These are phyloP conservation scores for Kradibia gibbosae DNA, from an alignment of 1,140 invertebrate genomes.

Conservation along the genomic window DNA sequence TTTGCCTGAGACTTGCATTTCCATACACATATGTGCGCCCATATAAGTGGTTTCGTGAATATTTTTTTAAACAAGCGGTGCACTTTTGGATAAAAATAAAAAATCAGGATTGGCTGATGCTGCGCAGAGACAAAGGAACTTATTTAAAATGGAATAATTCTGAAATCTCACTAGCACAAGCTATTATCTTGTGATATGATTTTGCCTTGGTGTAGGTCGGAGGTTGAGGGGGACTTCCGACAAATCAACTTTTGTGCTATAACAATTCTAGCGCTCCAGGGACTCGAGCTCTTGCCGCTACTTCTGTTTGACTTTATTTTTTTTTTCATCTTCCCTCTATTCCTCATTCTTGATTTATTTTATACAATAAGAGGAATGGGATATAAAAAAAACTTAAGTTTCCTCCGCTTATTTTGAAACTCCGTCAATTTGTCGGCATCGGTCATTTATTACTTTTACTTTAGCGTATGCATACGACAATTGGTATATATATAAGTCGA, in stretches of 20 bases:
- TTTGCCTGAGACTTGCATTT: too few relatives aligned
- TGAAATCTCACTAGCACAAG: background rate
- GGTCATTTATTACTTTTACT: slow-evolving; percentile 14
- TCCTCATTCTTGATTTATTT: background rate
- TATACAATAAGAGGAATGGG: background rate
- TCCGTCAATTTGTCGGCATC: slow-evolving; percentile 28
- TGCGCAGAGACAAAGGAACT: slow-evolving; percentile 4
- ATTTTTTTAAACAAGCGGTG: background rate
- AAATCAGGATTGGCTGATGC: background rate
- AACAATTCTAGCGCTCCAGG: slow-evolving; percentile 12
- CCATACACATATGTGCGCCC: background rate
- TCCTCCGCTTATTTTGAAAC: slow-evolving; percentile 29
- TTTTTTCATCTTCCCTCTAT: slow-evolving; percentile 18
- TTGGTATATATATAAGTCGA: slow-evolving; percentile 2
- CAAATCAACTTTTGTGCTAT: slow-evolving; percentile 20
- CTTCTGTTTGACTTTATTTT: slow-evolving; percentile 15
- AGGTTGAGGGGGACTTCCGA: background rate
- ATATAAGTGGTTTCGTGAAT: too few relatives aligned
- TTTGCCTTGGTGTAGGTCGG: background rate
- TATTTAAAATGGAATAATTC: slow-evolving; percentile 21
- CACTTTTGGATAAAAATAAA: slow-evolving; percentile 25
- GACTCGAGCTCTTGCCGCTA: slow-evolving; percentile 12
- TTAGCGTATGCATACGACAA: background rate
- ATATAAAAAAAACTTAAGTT: slow-evolving; percentile 42
- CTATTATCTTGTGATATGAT: slow-evolving; percentile 2